Conservation (phyloP, 2,888 invertebrate genomes). For the Dryomyza anilis region DNA sequence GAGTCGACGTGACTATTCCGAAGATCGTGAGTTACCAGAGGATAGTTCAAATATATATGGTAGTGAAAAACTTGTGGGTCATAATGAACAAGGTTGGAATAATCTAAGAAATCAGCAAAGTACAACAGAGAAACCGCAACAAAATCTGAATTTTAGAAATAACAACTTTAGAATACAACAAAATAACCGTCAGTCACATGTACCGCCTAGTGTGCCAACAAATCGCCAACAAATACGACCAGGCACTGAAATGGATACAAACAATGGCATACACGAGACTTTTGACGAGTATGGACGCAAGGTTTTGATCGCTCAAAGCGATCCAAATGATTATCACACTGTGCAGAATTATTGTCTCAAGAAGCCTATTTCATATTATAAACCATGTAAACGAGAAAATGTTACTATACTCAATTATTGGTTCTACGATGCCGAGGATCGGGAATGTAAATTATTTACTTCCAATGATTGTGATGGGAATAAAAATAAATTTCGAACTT, state of each 20-base stretch:
- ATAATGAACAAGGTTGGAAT: background rate
- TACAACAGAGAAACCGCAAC: background rate
- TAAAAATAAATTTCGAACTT: constrained; percentile 46
- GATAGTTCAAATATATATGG: constrained; percentile 32
- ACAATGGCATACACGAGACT: constrained; percentile 11
- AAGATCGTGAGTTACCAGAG: constrained; percentile 29
- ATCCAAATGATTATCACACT: constrained; percentile 36
- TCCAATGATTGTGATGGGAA: constrained; percentile 51
- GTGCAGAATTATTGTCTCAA: constrained; percentile 47
- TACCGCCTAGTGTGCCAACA: too few relatives aligned
- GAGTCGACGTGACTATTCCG: background rate
- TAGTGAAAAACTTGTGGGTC: constrained; percentile 36
- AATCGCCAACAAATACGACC: too few relatives aligned
- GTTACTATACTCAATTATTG: constrained; percentile 45
- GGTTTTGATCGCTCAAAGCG: constrained; percentile 22
- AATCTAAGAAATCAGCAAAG: too few relatives aligned
- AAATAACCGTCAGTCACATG: background rate
- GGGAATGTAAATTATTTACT: constrained; percentile 50
- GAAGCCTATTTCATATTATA: constrained; percentile 36
- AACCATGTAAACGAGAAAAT: constrained; percentile 37
- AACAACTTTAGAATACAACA: background rate
- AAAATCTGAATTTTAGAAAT: background rate
- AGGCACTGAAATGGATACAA: too few relatives aligned
- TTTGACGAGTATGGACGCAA: constrained; percentile 26
- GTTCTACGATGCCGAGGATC: constrained; percentile 52